phyloP scores from a whole-genome alignment of 2,888 invertebrate species.

The Pollenia griseotomentosa region DNA sequence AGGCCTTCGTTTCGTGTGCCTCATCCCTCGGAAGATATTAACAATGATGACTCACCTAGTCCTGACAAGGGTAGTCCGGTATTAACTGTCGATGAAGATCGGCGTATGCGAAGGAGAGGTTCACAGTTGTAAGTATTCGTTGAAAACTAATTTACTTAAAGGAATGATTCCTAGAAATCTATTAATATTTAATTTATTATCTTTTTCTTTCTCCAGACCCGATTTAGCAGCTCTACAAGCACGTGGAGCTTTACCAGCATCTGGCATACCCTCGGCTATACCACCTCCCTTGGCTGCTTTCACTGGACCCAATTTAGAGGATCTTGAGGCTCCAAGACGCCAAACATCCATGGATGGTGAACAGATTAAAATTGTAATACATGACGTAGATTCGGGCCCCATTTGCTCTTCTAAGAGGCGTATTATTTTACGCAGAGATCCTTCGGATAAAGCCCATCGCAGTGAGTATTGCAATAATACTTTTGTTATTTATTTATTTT shows the following conservation, averaged over 20 bases:
- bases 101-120: slow-evolving; percentile 90
- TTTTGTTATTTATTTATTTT: no score
- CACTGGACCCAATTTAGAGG: slow-evolving; percentile 86
- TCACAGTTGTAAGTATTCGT: slow-evolving; percentile 90
- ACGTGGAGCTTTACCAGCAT: slow-evolving; percentile 85
- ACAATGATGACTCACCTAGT: slow-evolving; percentile 85
- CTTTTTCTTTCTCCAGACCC: slow-evolving; percentile 85
- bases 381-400: slow-evolving; percentile 93
- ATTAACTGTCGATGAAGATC: slow-evolving; percentile 88
- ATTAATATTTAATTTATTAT: slow-evolving; percentile 1
- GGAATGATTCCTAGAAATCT: background rate
- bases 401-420: slow-evolving; percentile 89
- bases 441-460: slow-evolving; percentile 93
- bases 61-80: slow-evolving; percentile 86
- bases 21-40: slow-evolving; percentile 85
- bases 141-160: background rate
- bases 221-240: slow-evolving; percentile 89
- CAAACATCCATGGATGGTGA: slow-evolving; percentile 96
- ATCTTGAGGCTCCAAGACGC: slow-evolving; percentile 87
- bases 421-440: slow-evolving; percentile 90
- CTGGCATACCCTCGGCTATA: slow-evolving; percentile 83
- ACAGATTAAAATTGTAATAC: slow-evolving; percentile 96
- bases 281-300: slow-evolving; percentile 83
- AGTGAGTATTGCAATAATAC: slow-evolving; percentile 86
- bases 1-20: slow-evolving; percentile 87